These are phyloP conservation scores for Pandion haliaetus DNA, from an alignment of 2,113 vertebrate genomes.

Conservation along the genomic window DNA sequence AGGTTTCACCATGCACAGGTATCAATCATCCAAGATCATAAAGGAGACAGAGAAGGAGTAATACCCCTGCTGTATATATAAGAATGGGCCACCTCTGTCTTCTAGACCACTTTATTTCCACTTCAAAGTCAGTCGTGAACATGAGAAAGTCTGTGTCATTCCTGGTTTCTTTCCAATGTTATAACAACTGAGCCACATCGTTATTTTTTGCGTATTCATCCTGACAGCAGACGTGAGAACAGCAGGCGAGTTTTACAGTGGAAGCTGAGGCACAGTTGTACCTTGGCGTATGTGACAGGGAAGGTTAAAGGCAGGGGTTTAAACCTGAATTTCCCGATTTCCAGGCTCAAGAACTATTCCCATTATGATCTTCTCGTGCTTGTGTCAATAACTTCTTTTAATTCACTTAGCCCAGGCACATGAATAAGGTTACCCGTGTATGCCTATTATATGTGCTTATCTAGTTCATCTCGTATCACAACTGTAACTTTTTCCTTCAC, in stretches of 20 bases:
- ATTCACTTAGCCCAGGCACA: neutral
- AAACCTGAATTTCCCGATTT: neutral
- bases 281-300: neutral
- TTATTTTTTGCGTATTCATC: rapidly evolving
- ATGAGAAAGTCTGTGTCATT: neutral
- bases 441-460: neutral
- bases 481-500: neutral
- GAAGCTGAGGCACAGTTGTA: neutral
- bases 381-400: neutral
- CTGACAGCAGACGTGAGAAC: neutral
- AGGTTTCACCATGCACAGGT: neutral
- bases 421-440: neutral
- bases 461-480: neutral
- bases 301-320: constrained; percentile 11
- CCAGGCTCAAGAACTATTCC: neutral
- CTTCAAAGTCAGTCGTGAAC: neutral
- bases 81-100: neutral
- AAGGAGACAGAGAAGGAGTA: neutral
- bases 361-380: neutral
- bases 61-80: neutral
- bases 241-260: neutral
- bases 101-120: neutral
- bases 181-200: neutral
- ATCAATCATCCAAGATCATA: neutral
- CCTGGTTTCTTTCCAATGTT: neutral